Base-by-base conservation (phyloP, 2,888 invertebrate genomes). In the Cyclophora punctaria region DNA sequence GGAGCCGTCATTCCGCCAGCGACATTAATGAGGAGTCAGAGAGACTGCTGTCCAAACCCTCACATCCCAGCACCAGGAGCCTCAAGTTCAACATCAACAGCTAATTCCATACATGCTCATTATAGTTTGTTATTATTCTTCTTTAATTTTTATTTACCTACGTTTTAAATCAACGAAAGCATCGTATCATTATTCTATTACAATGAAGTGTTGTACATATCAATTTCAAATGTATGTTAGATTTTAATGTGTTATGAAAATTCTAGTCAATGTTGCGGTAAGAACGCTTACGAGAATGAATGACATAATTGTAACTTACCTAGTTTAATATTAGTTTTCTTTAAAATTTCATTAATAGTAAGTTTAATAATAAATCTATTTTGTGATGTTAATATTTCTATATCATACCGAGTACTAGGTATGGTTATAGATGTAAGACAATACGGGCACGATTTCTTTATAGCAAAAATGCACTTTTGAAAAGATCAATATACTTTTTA, bases 1-100 rank as follows among this genome's bases (percentile, higher is more conserved):
- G 89, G 55, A 92, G 91, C 69, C 86, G 93, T 56, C 92, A 92
- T 73, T 93, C 93, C 43, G 90, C 93, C 5, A 93, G 93, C 51
- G 93, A 93, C 70, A 89, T 93, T 34, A 91, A 91, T 63, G 92
- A 90, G 57, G 90, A 89, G 49, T 84, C 90, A 0, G 83, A 89
- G 56, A 71, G 90, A 53, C 81, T 92, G 58, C 89, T 92, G 51
- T 90, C 90, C 53, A 81, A 88, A 51, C 78, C 85, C 44, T 86
- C 90, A 7, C 83, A 92, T 57, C 90, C 92, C 41, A 92, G 92
- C 64, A 91, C 93, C 4, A 89, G 92, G 53, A 93, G 93, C 53
- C 84, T 93, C 60, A 91, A 92, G 69, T 90, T 90, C 60, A 86
- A 87, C 64, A 75, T 83, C 62, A 86, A 85, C 67, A 83, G 78